Base-by-base conservation (phyloP, 2,113 vertebrate species). In the Megaceryle maxima region DNA sequence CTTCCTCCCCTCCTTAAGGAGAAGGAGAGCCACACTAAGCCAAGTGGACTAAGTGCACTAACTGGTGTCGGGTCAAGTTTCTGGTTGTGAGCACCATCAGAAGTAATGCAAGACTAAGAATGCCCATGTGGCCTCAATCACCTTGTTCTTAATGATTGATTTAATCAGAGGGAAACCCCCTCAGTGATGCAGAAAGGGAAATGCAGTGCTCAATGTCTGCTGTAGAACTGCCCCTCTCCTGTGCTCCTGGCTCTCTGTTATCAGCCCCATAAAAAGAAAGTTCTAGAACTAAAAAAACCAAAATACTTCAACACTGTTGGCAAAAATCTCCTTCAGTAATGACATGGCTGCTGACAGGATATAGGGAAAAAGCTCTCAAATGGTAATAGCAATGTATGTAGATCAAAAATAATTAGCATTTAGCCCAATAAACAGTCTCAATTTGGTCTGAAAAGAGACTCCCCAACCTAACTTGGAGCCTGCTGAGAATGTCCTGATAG, bases 401-500 rank as follows among this genome's bases (percentile, higher is more conserved):
- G n/a, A 53, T 41, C 12, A 48, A 64, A 83, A 51, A 16, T 13
- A 70, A 35, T 14, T 28, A 29, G 28, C 5, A 72, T 62, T 72
- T 70, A 37, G 76, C 62, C 13, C 31, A 57, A 57, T 19, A 57
- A 57, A 55, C 9, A 57, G 56, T n/a, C 56, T 57, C 19, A 11
- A 21, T n/a, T 57, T 57, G 31, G 56, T 57, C n/a, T n/a, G 41
- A 20, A 11, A 57, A 50, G 59, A 50, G 22, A n/a, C 18, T n/a
- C 14, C 21, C 33, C 35, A 37, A 19, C 15, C 22, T 31, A 29
- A 51, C 33, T 11, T 10, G 3, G 13, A 68, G 66, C 59, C 53
- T 33, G 5, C 13, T 16, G 59, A 17, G 6, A 3, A 11, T 3
- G 10, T 1, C 3, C 53, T 14, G 28, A 0, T 10, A 29, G 5